A percentile compares a stretch with the other conserved stretches of the same genome.
phyloP scores from a whole-genome alignment of 2,113 vertebrate genomes.

The Hippocampus mohnikei region DNA sequence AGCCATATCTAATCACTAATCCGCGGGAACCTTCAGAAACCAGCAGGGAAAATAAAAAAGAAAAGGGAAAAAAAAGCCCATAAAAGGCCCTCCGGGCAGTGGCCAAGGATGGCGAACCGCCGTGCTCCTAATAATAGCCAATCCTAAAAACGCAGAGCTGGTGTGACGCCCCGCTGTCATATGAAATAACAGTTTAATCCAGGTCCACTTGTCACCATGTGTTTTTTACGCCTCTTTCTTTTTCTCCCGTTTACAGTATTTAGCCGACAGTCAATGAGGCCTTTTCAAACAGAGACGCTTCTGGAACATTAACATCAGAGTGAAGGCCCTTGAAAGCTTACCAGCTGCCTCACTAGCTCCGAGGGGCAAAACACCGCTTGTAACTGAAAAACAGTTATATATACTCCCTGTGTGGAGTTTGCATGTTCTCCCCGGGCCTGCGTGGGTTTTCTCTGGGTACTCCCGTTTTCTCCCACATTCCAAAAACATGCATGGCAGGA shows the following conservation, averaged over 20 bases:
- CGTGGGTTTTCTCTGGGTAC: too few species aligned
- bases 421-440: too few species aligned
- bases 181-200: slow-evolving; percentile 61
- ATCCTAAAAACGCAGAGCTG: slow-evolving; percentile 53
- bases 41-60: slow-evolving; percentile 17
- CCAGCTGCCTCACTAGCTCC: slow-evolving; percentile 12
- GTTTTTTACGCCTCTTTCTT: slow-evolving; percentile 17
- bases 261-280: slow-evolving; percentile 24
- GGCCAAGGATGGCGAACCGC: slow-evolving; percentile 50
- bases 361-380: neutral
- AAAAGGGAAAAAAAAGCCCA: slow-evolving; percentile 34
- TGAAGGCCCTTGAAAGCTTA: slow-evolving; percentile 11
- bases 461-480: too few species aligned
- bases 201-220: slow-evolving; percentile 40
- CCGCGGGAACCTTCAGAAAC: slow-evolving; percentile 56
- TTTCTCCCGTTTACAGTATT: slow-evolving; percentile 23
- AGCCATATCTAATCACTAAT: slow-evolving; percentile 66
- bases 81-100: slow-evolving; percentile 34
- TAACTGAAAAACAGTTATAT: neutral
- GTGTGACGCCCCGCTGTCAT: slow-evolving; percentile 43
- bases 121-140: slow-evolving; percentile 54
- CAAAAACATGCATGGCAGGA: too few species aligned
- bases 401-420: too few species aligned
- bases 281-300: slow-evolving; percentile 20
- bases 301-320: slow-evolving; percentile 28